Conservation (phyloP, 2,888 invertebrate genomes). For the Drosophila nr. fundita region DNA sequence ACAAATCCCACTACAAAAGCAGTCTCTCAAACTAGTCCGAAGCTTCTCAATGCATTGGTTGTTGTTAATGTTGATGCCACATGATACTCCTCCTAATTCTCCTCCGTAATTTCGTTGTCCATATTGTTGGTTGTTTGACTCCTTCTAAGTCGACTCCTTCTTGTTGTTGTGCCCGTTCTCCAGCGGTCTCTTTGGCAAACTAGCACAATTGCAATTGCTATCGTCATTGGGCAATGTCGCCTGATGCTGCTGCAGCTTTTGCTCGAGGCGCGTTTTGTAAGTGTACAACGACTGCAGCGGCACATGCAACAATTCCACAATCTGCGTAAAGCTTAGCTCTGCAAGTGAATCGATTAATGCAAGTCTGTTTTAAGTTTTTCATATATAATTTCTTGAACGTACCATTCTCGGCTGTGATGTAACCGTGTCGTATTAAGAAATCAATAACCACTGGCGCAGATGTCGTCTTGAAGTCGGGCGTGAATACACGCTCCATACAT, state of each 20-base stretch:
- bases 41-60: slow-evolving; percentile 42
- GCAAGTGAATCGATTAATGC: slow-evolving; percentile 82
- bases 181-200: slow-evolving; percentile 55
- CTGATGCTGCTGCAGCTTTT: slow-evolving; percentile 64
- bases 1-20: slow-evolving; percentile 59
- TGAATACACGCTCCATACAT: slow-evolving; percentile 92
- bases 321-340: slow-evolving; percentile 93
- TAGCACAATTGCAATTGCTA: slow-evolving; percentile 55
- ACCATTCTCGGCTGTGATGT: slow-evolving; percentile 96
- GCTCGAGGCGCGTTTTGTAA: slow-evolving; percentile 82
- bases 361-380: background rate
- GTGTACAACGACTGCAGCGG: slow-evolving; percentile 93
- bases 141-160: slow-evolving; percentile 46
- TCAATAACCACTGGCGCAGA: slow-evolving; percentile 96
- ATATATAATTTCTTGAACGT: background rate
- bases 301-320: slow-evolving; percentile 94
- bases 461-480: slow-evolving; percentile 96
- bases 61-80: slow-evolving; percentile 1
- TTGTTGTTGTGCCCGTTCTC: slow-evolving; percentile 81
- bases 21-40: slow-evolving; percentile 60
- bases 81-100: slow-evolving; percentile 2
- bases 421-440: slow-evolving; percentile 95
- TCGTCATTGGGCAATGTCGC: slow-evolving; percentile 52
- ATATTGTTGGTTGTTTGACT: background rate
- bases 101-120: slow-evolving; percentile 38